Evolutionary conservation across 2,888 invertebrate species (phyloP).

Genomic region (Coelogynopora nodosa): DNA sequence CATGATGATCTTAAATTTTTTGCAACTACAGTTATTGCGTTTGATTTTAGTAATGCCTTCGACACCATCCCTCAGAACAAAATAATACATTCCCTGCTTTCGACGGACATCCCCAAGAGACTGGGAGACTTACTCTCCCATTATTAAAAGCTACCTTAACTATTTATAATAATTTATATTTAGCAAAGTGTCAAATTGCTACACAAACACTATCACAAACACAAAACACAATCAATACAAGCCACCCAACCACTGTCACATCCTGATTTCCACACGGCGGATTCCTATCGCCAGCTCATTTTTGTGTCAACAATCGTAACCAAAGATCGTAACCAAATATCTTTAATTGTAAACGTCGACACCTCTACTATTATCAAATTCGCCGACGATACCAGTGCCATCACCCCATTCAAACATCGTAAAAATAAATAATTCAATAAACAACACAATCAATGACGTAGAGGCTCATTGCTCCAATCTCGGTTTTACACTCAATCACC

Average conservation of each 20-base stretch:
- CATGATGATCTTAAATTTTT: constrained; percentile 1
- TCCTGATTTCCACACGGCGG: background rate
- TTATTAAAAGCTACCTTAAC: constrained; percentile 10
- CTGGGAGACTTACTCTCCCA: too few species aligned
- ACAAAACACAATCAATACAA: too few species aligned
- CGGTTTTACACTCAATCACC: too few species aligned
- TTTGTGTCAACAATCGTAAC: too few species aligned
- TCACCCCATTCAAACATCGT: background rate
- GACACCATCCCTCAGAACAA: background rate
- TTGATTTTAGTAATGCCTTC: background rate
- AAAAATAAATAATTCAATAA: constrained; percentile 20
- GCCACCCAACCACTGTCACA: constrained; percentile 11
- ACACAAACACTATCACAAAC: too few species aligned
- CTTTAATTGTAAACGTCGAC: constrained; percentile 23
- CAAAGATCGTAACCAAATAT: too few species aligned
- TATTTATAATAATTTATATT: too few species aligned
- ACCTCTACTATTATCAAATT: background rate
- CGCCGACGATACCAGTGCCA: background rate
- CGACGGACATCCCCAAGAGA: background rate
- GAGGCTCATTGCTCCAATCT: too few species aligned
- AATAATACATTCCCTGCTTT: background rate
- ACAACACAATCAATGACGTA: constrained; percentile 27
- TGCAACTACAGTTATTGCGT: background rate
- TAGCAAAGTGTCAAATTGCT: background rate
- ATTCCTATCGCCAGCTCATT: background rate